Base-by-base conservation (phyloP, 2,888 invertebrate genomes). In the Drosophila paramelanica region DNA sequence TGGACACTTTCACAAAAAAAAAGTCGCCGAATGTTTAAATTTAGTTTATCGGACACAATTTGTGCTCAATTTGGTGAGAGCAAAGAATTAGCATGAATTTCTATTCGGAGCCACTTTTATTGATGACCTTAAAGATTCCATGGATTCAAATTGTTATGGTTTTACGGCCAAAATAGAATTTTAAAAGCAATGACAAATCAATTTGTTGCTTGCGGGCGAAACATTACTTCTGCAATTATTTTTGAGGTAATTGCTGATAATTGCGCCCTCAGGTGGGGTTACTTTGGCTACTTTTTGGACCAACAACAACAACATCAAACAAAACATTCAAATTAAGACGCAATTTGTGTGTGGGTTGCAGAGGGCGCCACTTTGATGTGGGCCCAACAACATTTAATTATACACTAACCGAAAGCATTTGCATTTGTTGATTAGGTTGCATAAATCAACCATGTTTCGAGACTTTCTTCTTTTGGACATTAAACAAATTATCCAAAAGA, bases 1-100 rank as follows among this genome's bases (percentile, higher is more conserved):
- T 79, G 56, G 66, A 71, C 86, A 88, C 88, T 86, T 86, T 86
- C 86, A 84, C 89, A 84, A 89, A 17, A 17, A 17, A 17, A 17
- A 68, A 62, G 58, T 20, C 53, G 33, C 17, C n/a, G 14, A 46
- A 20, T 53, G 46, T 14, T 72, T 23, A 68, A 62, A 58, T 67
- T 60, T 57, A 27, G 69, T 67, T 66, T 68, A 72, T 73, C 72
- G 67, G 79, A 72, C 57, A 72, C 59, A 17, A 73, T 76, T 67
- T 81, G 88, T 78, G 71, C 84, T 67, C 79, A 53, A 68, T 83
- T 57, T 36, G 39, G 41, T 17, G 70, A 75, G 47, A 53, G 38
- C 42, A 27, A 10, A 59, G 33, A 61, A 87, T 84, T 84, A 73
- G 78, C 69, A 77, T 77, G 61, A 56, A 62, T 70, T 79, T 85